Conservation (phyloP, 2,113 vertebrate genomes). For the Oryzias celebensis region DNA sequence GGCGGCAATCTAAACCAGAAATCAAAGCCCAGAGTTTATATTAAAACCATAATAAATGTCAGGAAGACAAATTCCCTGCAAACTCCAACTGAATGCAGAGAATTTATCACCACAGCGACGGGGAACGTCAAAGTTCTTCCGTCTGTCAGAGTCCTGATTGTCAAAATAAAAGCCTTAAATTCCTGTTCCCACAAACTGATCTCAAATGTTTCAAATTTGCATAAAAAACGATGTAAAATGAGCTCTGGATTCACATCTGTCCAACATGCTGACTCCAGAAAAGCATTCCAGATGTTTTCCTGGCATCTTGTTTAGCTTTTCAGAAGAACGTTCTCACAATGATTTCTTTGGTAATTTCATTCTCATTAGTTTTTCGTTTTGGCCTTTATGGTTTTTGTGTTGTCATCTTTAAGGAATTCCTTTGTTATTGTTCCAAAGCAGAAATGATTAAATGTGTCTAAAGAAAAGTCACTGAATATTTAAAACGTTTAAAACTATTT, state of each 20-base stretch:
- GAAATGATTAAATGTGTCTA: too few species aligned
- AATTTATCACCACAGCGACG: background rate
- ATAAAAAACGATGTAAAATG: background rate
- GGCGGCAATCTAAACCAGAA: background rate
- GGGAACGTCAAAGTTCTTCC: background rate
- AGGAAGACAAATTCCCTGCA: conserved; percentile 1
- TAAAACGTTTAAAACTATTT: too few species aligned
- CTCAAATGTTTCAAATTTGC: background rate
- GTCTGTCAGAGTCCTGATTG: background rate
- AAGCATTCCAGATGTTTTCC: background rate
- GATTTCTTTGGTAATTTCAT: too few species aligned
- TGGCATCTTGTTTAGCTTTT: background rate
- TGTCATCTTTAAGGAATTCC: too few species aligned
- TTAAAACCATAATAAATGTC: conserved; percentile 11
- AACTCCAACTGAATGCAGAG: conserved; percentile 10
- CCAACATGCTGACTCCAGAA: conserved; percentile 4
- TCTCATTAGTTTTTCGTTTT: too few species aligned
- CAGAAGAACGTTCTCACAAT: background rate
- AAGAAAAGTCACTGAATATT: too few species aligned
- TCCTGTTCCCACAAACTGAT: background rate
- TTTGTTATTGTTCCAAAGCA: too few species aligned
- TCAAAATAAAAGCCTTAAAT: conserved; percentile 9
- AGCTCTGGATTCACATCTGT: conserved; percentile 29
- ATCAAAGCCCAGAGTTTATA: conserved; percentile 1
- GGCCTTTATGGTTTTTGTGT: too few species aligned